Base-by-base conservation (phyloP, 2,888 invertebrate species). In the Crossocerus cetratus region DNA sequence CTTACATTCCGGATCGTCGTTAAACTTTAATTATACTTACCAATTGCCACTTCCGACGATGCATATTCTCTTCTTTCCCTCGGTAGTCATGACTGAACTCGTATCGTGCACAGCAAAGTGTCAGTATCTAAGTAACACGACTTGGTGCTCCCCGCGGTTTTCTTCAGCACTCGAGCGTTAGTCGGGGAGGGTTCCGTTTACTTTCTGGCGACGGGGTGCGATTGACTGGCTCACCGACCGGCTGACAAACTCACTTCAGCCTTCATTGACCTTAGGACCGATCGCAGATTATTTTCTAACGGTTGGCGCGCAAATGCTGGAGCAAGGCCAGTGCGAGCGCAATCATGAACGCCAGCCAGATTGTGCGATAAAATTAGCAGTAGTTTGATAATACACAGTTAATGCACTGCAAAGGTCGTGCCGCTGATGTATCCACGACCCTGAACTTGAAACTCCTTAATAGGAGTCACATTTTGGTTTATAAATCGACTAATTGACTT, bases 11-110 rank as follows among this genome's bases (percentile, higher is more conserved):
- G 32, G 8, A 1, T 32, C 20, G 0, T 20, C 57, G 14, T 3
- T 14, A 57, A 32, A 32, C 42, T n/a, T 20, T 0, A 18, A 18
- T 32, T 56, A 18, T 23, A 70, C 70, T 11, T 89, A 92, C 92
- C 92, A 92, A 84, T 92, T 92, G 71, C 92, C 92, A 71, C 92
- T 92, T 70, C 92, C 92, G 59, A 92, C 90, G 84, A 92, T 91
- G 86, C 92, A 92, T 58, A 92, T 90, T 82, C 89, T 91, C 81
- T 91, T 91, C 81, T 90, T 91, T 21, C 83, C 62, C 21, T 42
- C 23, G 1, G 58, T 45, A 56, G 71, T 21, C 76, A 76, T 76
- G 62, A 59, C 56, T 18, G 16, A 42, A 53, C 14, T 1, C 5
- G 14, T 49, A 49, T 49, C 49, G 49, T 16, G 32, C 11, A 8